These are phyloP conservation scores for Drosophila nikananu DNA, from an alignment of 1,140 invertebrate genomes.

Conservation along the genomic window DNA sequence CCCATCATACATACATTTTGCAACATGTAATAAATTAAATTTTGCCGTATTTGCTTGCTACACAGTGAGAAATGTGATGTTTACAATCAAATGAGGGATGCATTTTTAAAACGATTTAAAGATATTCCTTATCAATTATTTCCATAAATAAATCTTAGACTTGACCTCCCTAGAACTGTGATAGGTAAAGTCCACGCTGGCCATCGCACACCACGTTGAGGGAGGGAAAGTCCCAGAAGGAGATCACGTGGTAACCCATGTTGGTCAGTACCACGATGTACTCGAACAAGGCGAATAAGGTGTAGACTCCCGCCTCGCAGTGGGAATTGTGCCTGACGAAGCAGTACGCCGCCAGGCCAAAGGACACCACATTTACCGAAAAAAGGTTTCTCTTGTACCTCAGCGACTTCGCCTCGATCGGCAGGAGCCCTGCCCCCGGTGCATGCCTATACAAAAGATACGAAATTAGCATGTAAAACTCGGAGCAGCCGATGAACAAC, in stretches of 20 bases:
- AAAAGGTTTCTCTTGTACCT: slow-evolving; percentile 91
- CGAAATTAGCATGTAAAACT: slow-evolving; percentile 94
- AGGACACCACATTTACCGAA: slow-evolving; percentile 91
- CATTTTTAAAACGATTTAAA: background rate
- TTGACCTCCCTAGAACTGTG: background rate
- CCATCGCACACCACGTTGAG: background rate
- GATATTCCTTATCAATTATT: background rate
- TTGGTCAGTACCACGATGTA: slow-evolving; percentile 86
- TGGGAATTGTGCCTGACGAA: slow-evolving; percentile 96
- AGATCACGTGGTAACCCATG: background rate
- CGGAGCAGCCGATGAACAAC: slow-evolving; percentile 94
- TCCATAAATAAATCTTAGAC: background rate
- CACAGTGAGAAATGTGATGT: slow-evolving; percentile 26
- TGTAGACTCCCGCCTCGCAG: slow-evolving; percentile 97
- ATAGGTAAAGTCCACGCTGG: background rate
- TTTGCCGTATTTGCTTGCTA: slow-evolving; percentile 36
- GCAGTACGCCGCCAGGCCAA: slow-evolving; percentile 93
- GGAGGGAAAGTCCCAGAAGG: background rate
- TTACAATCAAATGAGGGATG: background rate
- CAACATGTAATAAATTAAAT: slow-evolving; percentile 58
- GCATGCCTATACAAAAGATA: slow-evolving; percentile 88
- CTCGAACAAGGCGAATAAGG: slow-evolving; percentile 96
- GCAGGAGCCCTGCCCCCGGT: slow-evolving; percentile 85
- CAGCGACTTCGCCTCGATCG: slow-evolving; percentile 89
- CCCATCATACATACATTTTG: slow-evolving; percentile 27